Evolutionary conservation across 2,888 invertebrate genomes (phyloP).

Genomic region (Cataglyphis cursor): DNA sequence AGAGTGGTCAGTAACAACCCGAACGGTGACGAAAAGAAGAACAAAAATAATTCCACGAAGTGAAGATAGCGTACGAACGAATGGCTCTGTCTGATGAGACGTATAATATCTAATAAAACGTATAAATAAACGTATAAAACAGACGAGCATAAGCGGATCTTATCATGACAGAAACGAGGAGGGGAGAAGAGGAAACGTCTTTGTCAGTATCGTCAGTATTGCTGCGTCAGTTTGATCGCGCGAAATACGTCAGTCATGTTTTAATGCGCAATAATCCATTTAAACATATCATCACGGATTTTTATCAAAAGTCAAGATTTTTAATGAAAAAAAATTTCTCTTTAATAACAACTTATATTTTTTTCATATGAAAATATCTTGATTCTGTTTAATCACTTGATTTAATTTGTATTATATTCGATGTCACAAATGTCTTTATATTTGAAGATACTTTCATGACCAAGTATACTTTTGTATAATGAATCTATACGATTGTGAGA

Average conservation of each 20-base stretch:
- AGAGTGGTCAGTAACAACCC: constrained; percentile 37
- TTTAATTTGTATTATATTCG: too few species aligned
- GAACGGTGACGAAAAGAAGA: neutral
- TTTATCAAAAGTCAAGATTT: neutral
- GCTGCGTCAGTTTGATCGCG: neutral
- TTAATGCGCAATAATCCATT: neutral
- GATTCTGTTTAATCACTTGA: too few species aligned
- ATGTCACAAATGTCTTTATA: too few species aligned
- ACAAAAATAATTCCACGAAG: constrained; percentile 36
- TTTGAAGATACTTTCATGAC: too few species aligned
- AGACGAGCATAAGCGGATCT: neutral
- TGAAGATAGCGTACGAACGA: neutral
- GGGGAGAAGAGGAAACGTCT: neutral
- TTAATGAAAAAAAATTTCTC: neutral
- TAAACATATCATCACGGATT: neutral
- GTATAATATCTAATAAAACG: neutral
- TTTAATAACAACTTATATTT: neutral
- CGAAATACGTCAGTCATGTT: neutral
- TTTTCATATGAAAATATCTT: too few species aligned
- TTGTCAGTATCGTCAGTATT: neutral
- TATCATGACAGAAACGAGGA: constrained; percentile 5
- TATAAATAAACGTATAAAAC: too few species aligned
- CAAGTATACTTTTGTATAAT: neutral
- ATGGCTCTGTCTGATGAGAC: constrained; percentile 1
- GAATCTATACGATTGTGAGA: neutral